Evolutionary conservation across 2,888 invertebrate species (phyloP).

Genomic region (Cheilosia soror): DNA sequence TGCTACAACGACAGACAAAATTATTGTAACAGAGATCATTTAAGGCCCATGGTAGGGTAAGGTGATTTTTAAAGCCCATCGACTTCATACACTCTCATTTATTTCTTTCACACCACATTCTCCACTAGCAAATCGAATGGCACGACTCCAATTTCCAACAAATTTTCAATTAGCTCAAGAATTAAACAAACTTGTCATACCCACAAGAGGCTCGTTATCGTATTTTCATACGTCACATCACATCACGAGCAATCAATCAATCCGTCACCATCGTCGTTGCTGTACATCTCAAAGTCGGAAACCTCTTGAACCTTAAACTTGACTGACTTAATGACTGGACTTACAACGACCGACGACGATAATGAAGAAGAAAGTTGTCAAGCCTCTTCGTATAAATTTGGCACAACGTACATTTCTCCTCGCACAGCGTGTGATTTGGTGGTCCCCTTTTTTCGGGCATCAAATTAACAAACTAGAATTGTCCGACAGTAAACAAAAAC

Average conservation of each 20-base stretch:
- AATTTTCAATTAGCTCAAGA: too few relatives aligned
- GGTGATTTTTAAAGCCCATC: too few relatives aligned
- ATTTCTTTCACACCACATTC: too few relatives aligned
- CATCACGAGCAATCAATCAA: conserved; percentile 28
- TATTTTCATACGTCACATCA: not conserved
- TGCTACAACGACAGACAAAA: too few relatives aligned
- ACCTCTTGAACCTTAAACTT: conserved; percentile 61
- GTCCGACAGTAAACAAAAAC: conserved; percentile 22
- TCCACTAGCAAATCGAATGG: too few relatives aligned
- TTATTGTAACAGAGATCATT: too few relatives aligned
- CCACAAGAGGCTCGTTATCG: too few relatives aligned
- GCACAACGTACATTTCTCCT: conserved; percentile 17
- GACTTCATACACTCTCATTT: too few relatives aligned
- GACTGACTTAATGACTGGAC: conserved; percentile 36
- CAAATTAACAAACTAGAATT: conserved; percentile 25
- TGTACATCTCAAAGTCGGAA: conserved; percentile 10
- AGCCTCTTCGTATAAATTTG: conserved; percentile 33
- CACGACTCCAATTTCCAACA: too few relatives aligned
- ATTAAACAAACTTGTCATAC: too few relatives aligned
- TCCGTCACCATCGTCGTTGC: not conserved
- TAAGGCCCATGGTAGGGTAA: too few relatives aligned
- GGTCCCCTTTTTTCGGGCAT: conserved; percentile 10
- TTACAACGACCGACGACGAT: not conserved
- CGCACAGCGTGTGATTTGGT: conserved; percentile 1
- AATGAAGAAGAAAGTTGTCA: conserved; percentile 54